A percentile compares a stretch with the other conserved stretches of the same genome.
Evolutionary conservation across 2,888 invertebrate species (phyloP).

Genomic region (Dorcus hopei): DNA sequence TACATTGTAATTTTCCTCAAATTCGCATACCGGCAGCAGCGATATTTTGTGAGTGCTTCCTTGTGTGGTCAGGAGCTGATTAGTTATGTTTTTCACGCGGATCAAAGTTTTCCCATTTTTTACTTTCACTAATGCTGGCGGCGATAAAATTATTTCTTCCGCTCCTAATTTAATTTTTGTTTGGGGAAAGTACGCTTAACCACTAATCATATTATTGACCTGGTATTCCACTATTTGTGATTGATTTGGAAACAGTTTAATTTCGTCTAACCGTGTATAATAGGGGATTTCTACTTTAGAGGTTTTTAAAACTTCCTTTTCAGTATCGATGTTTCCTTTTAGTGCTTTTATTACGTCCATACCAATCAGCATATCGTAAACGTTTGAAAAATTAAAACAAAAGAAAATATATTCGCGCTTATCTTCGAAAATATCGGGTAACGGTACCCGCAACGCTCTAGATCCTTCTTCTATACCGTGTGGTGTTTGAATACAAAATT

Average conservation of each 20-base stretch:
- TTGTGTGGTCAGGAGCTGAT: neutral
- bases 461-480: neutral
- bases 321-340: neutral
- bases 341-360: constrained; percentile 2
- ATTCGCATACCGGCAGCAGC: neutral
- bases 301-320: neutral
- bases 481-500: neutral
- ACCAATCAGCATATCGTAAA: constrained; percentile 2
- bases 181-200: neutral
- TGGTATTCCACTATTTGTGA: neutral
- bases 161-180: neutral
- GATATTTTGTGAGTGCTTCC: neutral
- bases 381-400: constrained; percentile 6
- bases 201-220: neutral
- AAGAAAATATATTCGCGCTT: constrained; percentile 1
- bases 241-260: neutral
- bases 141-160: neutral
- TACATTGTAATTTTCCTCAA: neutral
- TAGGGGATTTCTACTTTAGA: constrained; percentile 3
- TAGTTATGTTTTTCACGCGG: no score
- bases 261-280: neutral
- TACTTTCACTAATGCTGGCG: neutral
- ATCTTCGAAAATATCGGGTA: constrained; percentile 2
- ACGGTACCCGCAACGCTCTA: neutral
- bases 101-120: neutral